phyloP scores from a whole-genome alignment of 2,888 invertebrate genomes.

The Drosophila incognita region DNA sequence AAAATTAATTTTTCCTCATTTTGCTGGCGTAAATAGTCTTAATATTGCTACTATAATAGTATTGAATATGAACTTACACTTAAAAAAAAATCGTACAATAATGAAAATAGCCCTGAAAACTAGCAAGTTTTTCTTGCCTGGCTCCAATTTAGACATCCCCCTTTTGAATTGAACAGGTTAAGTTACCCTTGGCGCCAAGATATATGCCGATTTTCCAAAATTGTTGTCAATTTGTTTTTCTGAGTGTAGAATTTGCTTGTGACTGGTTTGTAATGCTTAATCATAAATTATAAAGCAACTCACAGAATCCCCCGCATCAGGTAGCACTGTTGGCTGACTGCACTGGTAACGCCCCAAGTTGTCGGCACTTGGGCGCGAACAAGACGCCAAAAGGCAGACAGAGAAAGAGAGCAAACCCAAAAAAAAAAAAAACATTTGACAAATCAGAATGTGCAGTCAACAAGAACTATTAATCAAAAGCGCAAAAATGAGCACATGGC shows the following conservation, averaged over 20 bases:
- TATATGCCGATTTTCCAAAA: background rate
- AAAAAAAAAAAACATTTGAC: conserved; percentile 29
- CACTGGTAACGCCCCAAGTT: conserved; percentile 61
- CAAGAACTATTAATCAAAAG: conserved; percentile 52
- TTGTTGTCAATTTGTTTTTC: background rate
- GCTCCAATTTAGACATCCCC: accelerated
- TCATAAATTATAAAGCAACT: conserved; percentile 45
- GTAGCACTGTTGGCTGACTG: conserved; percentile 39
- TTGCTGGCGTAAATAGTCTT: background rate
- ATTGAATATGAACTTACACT: background rate
- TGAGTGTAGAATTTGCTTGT: conserved; percentile 1
- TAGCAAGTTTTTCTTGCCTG: background rate
- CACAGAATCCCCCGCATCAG: conserved; percentile 46
- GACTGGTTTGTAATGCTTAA: conserved; percentile 8
- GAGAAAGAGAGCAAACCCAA: background rate
- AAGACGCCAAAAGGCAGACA: conserved; percentile 33
- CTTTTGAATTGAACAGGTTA: background rate
- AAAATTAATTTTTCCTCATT: conserved; percentile 60
- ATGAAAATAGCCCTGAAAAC: background rate
- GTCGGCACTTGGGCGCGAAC: conserved; percentile 45
- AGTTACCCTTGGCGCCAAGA: background rate
- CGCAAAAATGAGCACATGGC: conserved; percentile 7
- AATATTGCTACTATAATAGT: background rate
- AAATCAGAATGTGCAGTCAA: conserved; percentile 54
- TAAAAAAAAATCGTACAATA: background rate